These are phyloP conservation scores for Apaloderma vittatum DNA, from an alignment of 2,113 vertebrate species.

Conservation along the genomic window DNA sequence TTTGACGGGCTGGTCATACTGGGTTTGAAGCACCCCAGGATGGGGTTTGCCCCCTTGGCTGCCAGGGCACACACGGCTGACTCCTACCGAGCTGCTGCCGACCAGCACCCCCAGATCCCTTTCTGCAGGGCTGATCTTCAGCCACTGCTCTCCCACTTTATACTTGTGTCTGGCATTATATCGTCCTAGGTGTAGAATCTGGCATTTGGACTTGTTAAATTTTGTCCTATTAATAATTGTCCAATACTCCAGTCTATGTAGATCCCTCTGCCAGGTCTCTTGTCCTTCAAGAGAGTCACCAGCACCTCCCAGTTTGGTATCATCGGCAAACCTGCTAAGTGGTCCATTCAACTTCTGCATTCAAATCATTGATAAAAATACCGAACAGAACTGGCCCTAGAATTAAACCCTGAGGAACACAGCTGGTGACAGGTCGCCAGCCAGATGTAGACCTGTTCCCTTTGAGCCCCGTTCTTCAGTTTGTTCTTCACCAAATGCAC, in stretches of 20 bases:
- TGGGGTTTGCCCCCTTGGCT: not conserved
- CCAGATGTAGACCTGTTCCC: not conserved
- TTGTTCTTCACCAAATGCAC: not conserved
- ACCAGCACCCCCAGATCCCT: not conserved
- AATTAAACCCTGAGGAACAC: not conserved
- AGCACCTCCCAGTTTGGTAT: not conserved
- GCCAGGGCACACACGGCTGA: no score
- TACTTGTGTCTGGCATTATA: not conserved
- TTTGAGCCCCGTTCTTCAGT: not conserved
- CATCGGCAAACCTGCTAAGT: not conserved
- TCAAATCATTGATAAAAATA: not conserved
- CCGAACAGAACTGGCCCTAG: not conserved
- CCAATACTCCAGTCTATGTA: not conserved
- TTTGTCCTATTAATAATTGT: not conserved
- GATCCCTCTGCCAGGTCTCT: not conserved
- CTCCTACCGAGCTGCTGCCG: rapidly evolving
- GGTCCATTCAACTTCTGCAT: not conserved
- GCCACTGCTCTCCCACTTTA: not conserved
- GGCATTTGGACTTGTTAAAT: not conserved
- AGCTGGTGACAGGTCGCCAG: not conserved
- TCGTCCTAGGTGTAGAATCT: not conserved
- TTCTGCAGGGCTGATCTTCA: not conserved
- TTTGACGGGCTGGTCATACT: not conserved
- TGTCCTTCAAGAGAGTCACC: not conserved
- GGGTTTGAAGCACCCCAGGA: not conserved